A percentile compares a stretch with the other conserved stretches of the same genome.
Conservation (phyloP, 2,888 invertebrate species). For the Brenthis hecate region DNA sequence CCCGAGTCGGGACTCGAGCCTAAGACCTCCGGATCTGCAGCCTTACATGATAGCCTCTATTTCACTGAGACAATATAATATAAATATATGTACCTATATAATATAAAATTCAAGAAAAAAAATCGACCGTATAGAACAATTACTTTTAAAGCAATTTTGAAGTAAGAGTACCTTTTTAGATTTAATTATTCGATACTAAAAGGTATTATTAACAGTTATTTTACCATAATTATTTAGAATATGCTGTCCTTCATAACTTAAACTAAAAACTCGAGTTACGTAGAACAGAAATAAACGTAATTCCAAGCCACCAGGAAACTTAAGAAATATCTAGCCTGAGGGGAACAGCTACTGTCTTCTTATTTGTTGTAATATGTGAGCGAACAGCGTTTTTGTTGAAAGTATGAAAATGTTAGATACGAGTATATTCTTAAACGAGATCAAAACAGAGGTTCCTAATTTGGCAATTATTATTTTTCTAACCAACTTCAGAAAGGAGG, state of each 20-base stretch:
- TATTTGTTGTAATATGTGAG: conserved; percentile 36
- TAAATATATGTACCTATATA: no score
- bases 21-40: no score
- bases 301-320: conserved; percentile 59
- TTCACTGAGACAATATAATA: no score
- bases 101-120: no score
- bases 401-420: no score
- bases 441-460: not conserved
- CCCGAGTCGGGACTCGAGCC: no score
- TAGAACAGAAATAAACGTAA: conserved; percentile 58
- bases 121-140: no score
- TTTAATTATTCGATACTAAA: not conserved
- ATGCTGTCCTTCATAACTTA: conserved; percentile 25
- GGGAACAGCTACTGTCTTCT: conserved; percentile 63
- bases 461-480: no score
- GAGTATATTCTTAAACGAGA: not conserved
- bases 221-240: conserved; percentile 24
- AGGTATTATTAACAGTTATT: not conserved
- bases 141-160: no score
- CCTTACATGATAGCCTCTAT: no score
- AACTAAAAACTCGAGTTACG: conserved; percentile 54
- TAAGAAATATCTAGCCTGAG: conserved; percentile 64
- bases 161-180: no score
- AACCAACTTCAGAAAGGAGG: no score
- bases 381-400: not conserved